Conservation (phyloP, 2,888 invertebrate species). For the Drosophila subsilvestris region DNA sequence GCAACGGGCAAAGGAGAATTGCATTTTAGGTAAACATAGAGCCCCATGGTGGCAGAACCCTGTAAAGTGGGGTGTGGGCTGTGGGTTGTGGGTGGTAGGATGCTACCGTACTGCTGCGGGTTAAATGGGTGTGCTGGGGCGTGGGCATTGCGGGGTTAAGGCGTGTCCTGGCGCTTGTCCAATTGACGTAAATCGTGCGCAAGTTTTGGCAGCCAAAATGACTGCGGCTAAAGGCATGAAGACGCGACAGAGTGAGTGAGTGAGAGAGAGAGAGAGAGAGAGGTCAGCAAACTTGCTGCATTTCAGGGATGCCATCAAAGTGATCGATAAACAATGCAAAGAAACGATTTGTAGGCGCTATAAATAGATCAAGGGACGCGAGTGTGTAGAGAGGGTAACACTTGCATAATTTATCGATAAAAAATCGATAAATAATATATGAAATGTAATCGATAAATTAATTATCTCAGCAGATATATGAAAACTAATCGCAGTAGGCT, state of each 20-base stretch:
- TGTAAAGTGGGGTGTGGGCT: not conserved
- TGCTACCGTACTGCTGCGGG: conserved; percentile 4
- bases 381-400: too few relatives aligned
- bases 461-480: too few relatives aligned
- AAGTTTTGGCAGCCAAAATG: conserved; percentile 71
- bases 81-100: not conserved
- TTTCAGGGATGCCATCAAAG: not conserved
- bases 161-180: conserved; percentile 68
- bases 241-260: conserved; percentile 7
- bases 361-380: not conserved
- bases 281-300: conserved; percentile 67
- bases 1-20: conserved; percentile 51
- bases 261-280: not conserved
- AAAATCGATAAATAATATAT: too few relatives aligned
- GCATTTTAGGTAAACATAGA: conserved; percentile 74
- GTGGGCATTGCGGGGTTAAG: conserved; percentile 18
- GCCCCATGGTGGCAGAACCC: conserved; percentile 29
- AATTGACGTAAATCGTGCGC: conserved; percentile 76
- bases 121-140: conserved; percentile 3
- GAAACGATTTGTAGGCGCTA: not conserved
- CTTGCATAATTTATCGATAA: too few relatives aligned
- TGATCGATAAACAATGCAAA: not conserved
- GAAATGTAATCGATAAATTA: too few relatives aligned
- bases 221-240: conserved; percentile 61
- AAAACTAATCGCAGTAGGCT: too few relatives aligned